A percentile compares a stretch with the other conserved stretches of the same genome.
These are phyloP conservation scores for Phoenicopterus ruber DNA, from an alignment of 2,113 vertebrate genomes.

Conservation along the genomic window DNA sequence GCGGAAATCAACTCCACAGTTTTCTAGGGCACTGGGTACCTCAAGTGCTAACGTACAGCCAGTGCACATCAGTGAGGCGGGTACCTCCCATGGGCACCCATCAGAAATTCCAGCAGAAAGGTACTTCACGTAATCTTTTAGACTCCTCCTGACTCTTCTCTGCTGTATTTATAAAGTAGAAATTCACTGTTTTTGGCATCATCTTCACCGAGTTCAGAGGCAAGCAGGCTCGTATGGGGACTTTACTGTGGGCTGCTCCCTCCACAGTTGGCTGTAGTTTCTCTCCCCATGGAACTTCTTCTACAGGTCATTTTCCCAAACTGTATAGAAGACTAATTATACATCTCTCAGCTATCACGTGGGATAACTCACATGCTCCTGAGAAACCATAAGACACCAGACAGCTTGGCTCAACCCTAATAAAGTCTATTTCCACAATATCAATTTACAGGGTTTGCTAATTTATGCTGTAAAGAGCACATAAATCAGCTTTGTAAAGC, in stretches of 20 bases:
- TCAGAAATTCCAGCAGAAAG: not conserved
- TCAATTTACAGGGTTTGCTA: not conserved
- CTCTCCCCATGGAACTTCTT: not conserved
- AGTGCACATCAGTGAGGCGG: accelerated
- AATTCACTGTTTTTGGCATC: not conserved
- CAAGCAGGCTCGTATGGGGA: not conserved
- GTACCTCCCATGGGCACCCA: not conserved
- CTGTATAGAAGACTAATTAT: accelerated
- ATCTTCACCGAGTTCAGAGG: not conserved
- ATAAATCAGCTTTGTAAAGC: too few relatives aligned
- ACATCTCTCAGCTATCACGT: not conserved
- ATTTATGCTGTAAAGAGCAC: not conserved
- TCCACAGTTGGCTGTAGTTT: not conserved
- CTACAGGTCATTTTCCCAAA: not conserved
- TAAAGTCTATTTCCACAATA: not conserved
- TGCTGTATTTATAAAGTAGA: accelerated
- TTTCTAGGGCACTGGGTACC: not conserved
- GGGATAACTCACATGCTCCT: not conserved
- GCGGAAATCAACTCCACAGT: accelerated
- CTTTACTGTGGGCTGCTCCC: not conserved
- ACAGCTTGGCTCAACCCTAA: not conserved
- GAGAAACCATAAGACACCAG: not conserved
- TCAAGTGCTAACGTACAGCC: not conserved
- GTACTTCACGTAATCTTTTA: too few relatives aligned
- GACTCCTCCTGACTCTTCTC: not conserved